Percentiles rank a stretch among this genome's conserved stretches.
phyloP scores from a whole-genome alignment of 2,888 invertebrate genomes.

The Pogonocherus hispidulus region DNA sequence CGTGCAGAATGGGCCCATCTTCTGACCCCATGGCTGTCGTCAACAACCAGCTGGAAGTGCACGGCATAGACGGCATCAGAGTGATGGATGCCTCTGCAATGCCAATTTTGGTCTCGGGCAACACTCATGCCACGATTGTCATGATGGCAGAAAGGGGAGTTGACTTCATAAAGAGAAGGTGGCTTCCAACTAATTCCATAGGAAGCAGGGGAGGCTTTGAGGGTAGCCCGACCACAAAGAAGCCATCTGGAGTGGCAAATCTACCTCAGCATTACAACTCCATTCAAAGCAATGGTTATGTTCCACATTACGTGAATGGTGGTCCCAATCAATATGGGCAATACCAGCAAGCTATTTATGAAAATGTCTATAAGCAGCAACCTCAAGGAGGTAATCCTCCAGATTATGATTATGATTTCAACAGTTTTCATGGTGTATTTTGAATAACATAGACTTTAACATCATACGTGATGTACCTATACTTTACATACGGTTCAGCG shows the following conservation, averaged over 20 bases:
- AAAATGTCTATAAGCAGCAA: not conserved
- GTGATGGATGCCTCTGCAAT: conserved; percentile 70
- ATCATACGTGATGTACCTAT: too few species aligned
- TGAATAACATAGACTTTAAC: too few species aligned
- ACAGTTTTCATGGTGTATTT: not conserved
- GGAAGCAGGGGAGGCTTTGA: conserved; percentile 27
- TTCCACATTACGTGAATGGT: not conserved
- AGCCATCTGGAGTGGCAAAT: not conserved
- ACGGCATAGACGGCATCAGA: conserved; percentile 74
- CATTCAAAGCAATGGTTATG: not conserved
- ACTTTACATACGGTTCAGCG: too few species aligned
- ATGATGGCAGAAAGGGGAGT: conserved; percentile 67
- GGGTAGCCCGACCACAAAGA: not conserved
- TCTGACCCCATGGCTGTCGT: conserved; percentile 82
- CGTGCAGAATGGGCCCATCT: conserved; percentile 85
- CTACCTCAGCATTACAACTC: not conserved
- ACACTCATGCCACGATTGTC: conserved; percentile 66
- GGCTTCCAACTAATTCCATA: conserved; percentile 48
- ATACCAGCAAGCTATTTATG: not conserved
- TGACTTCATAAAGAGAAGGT: conserved; percentile 64
- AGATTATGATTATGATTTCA: not conserved
- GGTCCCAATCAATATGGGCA: not conserved
- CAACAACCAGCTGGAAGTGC: conserved; percentile 76
- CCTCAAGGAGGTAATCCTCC: not conserved
- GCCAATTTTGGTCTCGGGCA: conserved; percentile 65